phyloP scores from a whole-genome alignment of 2,113 vertebrate genomes.

The Trochalopteron elliotii region DNA sequence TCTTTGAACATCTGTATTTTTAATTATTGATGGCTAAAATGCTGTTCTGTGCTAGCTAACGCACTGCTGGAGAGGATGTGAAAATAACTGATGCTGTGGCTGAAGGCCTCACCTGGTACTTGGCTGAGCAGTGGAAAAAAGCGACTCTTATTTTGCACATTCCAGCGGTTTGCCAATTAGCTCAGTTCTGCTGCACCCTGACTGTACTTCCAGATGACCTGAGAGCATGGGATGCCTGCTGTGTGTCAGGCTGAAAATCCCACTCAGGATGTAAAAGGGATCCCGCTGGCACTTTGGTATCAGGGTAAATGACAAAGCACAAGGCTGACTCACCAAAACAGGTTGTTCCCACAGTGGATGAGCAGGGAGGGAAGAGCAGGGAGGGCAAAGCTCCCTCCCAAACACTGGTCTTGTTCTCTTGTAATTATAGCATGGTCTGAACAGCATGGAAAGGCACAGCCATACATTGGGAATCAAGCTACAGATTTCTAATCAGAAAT shows the following conservation, averaged over 20 bases:
- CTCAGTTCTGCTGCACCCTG: not conserved
- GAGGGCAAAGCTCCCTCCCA: not conserved
- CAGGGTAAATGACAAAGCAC: not conserved
- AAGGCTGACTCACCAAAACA: not conserved
- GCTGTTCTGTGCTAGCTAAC: not conserved
- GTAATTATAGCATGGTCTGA: not conserved
- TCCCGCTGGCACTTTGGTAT: not conserved
- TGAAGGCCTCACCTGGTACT: not conserved
- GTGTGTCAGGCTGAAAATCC: not conserved
- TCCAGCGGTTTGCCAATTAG: constrained; percentile 10
- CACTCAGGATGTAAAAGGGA: not conserved
- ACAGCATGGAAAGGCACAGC: not conserved
- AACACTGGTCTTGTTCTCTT: not conserved
- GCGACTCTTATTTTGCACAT: not conserved
- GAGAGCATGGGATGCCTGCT: not conserved
- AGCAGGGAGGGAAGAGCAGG: not conserved
- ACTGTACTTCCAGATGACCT: not conserved
- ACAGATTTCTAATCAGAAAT: not conserved
- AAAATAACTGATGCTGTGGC: not conserved
- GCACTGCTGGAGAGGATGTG: not conserved
- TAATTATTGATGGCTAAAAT: constrained; percentile 33
- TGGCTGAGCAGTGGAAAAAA: not conserved
- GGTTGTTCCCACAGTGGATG: not conserved
- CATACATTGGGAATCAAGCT: not conserved
- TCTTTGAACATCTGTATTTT: constrained; percentile 11